Percentiles rank a stretch among this genome's conserved stretches.
phyloP scores from a whole-genome alignment of 1,140 invertebrate genomes.

The Drosophila insularis region DNA sequence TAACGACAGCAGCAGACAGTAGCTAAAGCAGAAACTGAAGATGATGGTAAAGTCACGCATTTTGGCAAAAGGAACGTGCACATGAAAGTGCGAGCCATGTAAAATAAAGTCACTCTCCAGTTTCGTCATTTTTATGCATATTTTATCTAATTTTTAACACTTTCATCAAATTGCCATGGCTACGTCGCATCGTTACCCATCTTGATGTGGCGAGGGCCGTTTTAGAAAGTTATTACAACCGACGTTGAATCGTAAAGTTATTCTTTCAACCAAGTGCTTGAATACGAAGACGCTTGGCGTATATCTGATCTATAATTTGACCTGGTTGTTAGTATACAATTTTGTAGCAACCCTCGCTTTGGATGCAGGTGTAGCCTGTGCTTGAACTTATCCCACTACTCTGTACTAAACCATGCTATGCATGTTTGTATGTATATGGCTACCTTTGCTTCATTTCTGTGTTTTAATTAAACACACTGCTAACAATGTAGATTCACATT shows the following conservation, averaged over 20 bases:
- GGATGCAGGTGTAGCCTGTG: neutral
- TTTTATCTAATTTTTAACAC: conserved; percentile 57
- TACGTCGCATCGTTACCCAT: neutral
- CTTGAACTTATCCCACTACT: neutral
- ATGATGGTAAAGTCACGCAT: conserved; percentile 2
- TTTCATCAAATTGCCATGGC: conserved; percentile 40
- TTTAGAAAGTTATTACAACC: neutral
- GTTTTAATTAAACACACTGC: conserved; percentile 65
- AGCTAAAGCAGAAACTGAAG: neutral
- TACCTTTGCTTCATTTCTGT: conserved; percentile 15
- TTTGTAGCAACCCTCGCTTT: conserved; percentile 1
- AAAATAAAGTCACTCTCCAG: neutral
- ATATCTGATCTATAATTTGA: no score
- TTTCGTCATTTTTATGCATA: conserved; percentile 36
- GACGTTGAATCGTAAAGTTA: no score
- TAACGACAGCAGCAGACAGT: neutral
- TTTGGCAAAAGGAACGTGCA: conserved; percentile 1
- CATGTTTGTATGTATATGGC: neutral
- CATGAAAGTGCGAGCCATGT: neutral
- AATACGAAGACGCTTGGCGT: no score
- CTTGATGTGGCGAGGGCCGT: neutral
- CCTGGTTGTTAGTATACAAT: neutral
- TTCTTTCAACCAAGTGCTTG: no score
- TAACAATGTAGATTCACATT: conserved; percentile 70
- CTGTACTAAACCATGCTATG: neutral